phyloP scores from a whole-genome alignment of 2,113 vertebrate genomes.

The Fregata magnificens region DNA sequence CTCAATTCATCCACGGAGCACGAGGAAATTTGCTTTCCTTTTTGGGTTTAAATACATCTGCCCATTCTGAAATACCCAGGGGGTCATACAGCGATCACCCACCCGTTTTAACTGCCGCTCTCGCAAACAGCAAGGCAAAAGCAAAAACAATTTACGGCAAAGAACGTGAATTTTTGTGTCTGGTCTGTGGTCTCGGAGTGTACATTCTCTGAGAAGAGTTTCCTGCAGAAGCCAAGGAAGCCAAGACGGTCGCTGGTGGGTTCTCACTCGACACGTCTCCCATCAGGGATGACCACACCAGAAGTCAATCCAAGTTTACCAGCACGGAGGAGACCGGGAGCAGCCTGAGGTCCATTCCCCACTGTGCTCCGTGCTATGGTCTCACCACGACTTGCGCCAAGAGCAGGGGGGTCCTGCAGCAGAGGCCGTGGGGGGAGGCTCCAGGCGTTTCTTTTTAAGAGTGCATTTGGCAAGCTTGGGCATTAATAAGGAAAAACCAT shows the following conservation, averaged over 20 bases:
- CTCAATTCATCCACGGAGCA: rapidly evolving
- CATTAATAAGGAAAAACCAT: not conserved
- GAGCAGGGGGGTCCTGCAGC: not conserved
- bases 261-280: not conserved
- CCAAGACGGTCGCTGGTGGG: not conserved
- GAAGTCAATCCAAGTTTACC: not conserved
- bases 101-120: not conserved
- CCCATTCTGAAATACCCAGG: not conserved
- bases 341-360: not conserved
- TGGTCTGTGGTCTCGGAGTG: not conserved
- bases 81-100: rapidly evolving
- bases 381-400: not conserved
- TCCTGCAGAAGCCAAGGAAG: not conserved
- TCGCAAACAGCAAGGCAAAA: not conserved
- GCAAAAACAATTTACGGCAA: not conserved
- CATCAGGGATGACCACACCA: no score
- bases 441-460: not conserved
- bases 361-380: rapidly evolving
- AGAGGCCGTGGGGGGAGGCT: not conserved
- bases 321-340: not conserved
- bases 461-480: not conserved
- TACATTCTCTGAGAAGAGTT: not conserved
- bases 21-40: not conserved
- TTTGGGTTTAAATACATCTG: not conserved
- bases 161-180: not conserved